A percentile compares a stretch with the other conserved stretches of the same genome.
Evolutionary conservation across 1,140 invertebrate species (phyloP).

Genomic region (Popillia japonica): DNA sequence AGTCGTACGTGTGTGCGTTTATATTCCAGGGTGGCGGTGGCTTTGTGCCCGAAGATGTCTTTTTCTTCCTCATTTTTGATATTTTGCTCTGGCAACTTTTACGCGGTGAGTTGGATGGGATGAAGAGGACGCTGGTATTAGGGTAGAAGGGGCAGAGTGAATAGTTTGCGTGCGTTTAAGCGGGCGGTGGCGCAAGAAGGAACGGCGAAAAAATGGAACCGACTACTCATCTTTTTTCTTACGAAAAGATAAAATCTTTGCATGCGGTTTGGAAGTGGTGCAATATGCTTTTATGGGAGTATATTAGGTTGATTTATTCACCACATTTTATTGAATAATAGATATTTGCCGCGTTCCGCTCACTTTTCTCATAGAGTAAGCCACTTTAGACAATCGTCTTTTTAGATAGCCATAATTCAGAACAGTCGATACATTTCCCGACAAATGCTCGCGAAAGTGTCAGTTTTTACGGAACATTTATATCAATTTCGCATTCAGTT

Average conservation of each 20-base stretch:
- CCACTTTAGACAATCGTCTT: neutral
- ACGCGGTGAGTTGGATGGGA: neutral
- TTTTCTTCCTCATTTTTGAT: neutral
- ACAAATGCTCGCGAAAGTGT: neutral
- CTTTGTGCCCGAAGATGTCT: neutral
- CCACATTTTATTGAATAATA: conserved; percentile 48
- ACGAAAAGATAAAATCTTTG: conserved; percentile 42
- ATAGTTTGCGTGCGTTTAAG: neutral
- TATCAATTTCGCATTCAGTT: neutral
- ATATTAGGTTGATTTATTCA: conserved; percentile 46
- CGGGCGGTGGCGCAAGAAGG: neutral
- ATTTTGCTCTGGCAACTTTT: too few species aligned
- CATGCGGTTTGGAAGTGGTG: conserved; percentile 44
- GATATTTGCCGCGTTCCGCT: neutral
- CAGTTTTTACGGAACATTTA: neutral
- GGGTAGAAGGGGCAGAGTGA: too few species aligned
- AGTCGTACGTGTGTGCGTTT: neutral
- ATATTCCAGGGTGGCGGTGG: neutral
- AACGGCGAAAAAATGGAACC: neutral
- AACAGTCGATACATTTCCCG: conserved; percentile 6
- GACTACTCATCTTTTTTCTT: conserved; percentile 27
- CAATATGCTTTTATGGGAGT: conserved; percentile 43
- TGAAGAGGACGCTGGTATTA: neutral
- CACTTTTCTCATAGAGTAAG: neutral
- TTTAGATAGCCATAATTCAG: conserved; percentile 7